Evolutionary conservation across 2,113 vertebrate species (phyloP), one percentile per base, ranked within the genome.

Genomic region (Pseudonaja textilis): DNA sequence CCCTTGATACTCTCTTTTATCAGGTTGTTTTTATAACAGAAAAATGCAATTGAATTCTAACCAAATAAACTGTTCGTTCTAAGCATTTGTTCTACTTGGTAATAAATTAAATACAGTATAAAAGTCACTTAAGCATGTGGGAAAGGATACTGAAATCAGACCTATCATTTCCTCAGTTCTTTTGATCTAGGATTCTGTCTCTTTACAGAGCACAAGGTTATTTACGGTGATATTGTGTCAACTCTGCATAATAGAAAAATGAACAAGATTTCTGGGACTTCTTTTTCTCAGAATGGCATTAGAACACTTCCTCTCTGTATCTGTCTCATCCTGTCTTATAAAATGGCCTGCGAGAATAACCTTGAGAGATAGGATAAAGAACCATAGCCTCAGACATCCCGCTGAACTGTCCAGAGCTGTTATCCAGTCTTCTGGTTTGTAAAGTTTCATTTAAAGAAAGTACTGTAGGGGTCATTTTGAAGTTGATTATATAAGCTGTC

Each of bases 201-300:
- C 26, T 86, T 91, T 92, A 74, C 11, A 87, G 86, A 88, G 39
- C 64, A 81, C 86, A 90, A 57, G 47, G 50, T 87, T 61, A 88
- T 94, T 74, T 92, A 90, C 74, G 42, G 25, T 74, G 87, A 42
- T 94, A 39, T 74, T 92, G 59, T 92, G 85, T 57, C 85, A 87
- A 88, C 91, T 74, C 25, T 89, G 45, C 61, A 64, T 47, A 93
- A 56, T 87, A 93, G 74, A 93, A 94, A 29, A 50, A 14, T 29
- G 74, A 39, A 22, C 47, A 89, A 74, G 81, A 87, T 91, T 93
- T 52, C 59, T 88, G 39, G 69, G 56, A 89, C 18, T 69, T 56
- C 56, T 93, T 90, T 88, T 94, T 93, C 5, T 29, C 89, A n/a
- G 47, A 90, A 91, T 42, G 1, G 26, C 45, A 55, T 55, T 59